Percentiles rank a stretch among this genome's conserved stretches.
Conservation (phyloP, 2,888 invertebrate species). For the Drosophila robusta region DNA sequence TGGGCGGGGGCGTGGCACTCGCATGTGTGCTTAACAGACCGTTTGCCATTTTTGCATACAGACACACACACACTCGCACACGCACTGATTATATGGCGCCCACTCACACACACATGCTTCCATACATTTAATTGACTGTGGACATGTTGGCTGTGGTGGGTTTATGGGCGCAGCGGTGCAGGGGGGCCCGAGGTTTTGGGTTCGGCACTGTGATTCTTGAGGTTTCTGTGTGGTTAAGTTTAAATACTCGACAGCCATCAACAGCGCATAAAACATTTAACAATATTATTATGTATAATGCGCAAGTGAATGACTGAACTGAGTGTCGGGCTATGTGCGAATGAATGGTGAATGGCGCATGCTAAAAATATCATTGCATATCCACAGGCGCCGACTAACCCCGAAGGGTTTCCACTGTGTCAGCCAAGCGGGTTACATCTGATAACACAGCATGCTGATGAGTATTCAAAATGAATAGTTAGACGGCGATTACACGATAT, state of each 20-base stretch:
- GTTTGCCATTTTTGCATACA: slow-evolving; percentile 81
- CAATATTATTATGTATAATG: slow-evolving; percentile 65
- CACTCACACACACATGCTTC: slow-evolving; percentile 32
- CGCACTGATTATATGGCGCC: slow-evolving; percentile 69
- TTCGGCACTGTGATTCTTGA: slow-evolving; percentile 76
- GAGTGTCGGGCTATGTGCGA: slow-evolving; percentile 42
- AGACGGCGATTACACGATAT: too few relatives aligned
- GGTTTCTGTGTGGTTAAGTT: slow-evolving; percentile 77
- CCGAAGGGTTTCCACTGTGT: background rate
- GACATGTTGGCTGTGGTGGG: slow-evolving; percentile 65
- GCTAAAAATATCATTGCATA: slow-evolving; percentile 63
- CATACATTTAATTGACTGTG: slow-evolving; percentile 77
- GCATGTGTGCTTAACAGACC: slow-evolving; percentile 82
- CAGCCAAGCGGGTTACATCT: background rate
- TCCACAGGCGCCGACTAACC: slow-evolving; percentile 45
- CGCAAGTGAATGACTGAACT: slow-evolving; percentile 19
- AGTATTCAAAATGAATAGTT: too few relatives aligned
- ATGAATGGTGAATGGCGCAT: slow-evolving; percentile 9
- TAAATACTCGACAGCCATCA: slow-evolving; percentile 80
- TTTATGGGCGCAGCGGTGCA: slow-evolving; percentile 33
- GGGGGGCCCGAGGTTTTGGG: slow-evolving; percentile 41
- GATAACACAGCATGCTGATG: too few relatives aligned
- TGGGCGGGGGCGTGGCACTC: slow-evolving; percentile 58
- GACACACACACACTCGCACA: slow-evolving; percentile 40
- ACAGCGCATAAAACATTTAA: slow-evolving; percentile 80